Conservation (phyloP, 2,797 vertebrate species). For the Mallotus villosus region DNA sequence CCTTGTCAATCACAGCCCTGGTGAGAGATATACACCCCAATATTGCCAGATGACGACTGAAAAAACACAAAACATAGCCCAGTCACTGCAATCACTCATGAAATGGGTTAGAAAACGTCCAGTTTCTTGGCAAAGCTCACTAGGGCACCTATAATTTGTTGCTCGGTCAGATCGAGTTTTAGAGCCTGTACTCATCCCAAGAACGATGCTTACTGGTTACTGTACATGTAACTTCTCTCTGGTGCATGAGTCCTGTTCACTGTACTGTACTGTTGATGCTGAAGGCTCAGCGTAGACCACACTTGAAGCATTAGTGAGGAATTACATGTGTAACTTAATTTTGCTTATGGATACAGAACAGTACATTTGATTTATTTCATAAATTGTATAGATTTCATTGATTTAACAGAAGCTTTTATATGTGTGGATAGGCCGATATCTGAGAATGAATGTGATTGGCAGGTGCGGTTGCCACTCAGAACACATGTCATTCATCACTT, state of each 20-base stretch:
- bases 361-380: no score
- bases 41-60: conserved; percentile 39
- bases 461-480: conserved; percentile 23
- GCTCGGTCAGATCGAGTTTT: background rate
- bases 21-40: conserved; percentile 50
- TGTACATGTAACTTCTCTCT: no score
- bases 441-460: conserved; percentile 21
- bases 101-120: background rate
- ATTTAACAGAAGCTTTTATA: no score
- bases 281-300: background rate
- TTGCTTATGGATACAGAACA: conserved; percentile 11
- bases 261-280: background rate
- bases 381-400: no score
- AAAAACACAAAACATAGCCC: conserved; percentile 35
- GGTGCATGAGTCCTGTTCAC: no score
- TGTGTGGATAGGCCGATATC: conserved; percentile 10
- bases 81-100: conserved; percentile 28
- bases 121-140: background rate
- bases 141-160: background rate
- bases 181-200: background rate
- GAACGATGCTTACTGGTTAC: no score
- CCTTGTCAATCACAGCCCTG: conserved; percentile 70
- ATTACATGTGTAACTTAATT: conserved; percentile 25
- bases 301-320: conserved; percentile 7
- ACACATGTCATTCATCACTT: conserved; percentile 48